These are phyloP conservation scores for Iphiclides podalirius DNA, from an alignment of 2,888 invertebrate species.

Conservation along the genomic window DNA sequence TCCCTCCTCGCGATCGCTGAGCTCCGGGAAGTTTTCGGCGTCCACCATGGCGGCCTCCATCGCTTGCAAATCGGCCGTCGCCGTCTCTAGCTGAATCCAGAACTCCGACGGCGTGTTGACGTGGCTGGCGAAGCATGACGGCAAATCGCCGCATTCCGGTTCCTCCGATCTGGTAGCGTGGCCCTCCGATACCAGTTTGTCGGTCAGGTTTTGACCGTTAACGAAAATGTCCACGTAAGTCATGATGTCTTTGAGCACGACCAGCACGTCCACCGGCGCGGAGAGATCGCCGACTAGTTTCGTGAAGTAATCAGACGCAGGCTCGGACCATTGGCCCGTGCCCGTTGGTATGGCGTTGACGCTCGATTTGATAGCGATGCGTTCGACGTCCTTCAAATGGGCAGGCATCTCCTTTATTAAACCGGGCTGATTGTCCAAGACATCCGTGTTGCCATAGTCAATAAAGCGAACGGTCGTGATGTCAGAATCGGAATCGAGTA, in stretches of 20 bases:
- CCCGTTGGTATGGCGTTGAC: conserved; percentile 84
- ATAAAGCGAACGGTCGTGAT: conserved; percentile 88
- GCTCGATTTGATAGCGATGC: conserved; percentile 82
- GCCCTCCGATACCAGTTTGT: conserved; percentile 80
- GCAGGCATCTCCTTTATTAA: conserved; percentile 82
- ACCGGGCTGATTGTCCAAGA: conserved; percentile 81
- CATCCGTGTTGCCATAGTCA: conserved; percentile 90
- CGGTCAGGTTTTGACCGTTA: conserved; percentile 80
- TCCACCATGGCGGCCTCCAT: conserved; percentile 80
- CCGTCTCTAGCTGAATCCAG: conserved; percentile 88
- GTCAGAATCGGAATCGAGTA: conserved; percentile 88
- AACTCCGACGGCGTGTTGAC: conserved; percentile 87
- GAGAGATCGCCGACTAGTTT: conserved; percentile 72
- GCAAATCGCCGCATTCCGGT: conserved; percentile 71
- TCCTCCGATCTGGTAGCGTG: conserved; percentile 78
- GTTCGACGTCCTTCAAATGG: conserved; percentile 75
- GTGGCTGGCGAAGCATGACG: conserved; percentile 87
- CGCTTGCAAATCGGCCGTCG: conserved; percentile 74
- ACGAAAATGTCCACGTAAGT: conserved; percentile 84
- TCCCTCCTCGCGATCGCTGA: conserved; percentile 69
- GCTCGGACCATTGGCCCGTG: conserved; percentile 83
- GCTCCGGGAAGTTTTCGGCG: conserved; percentile 74
- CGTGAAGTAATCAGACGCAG: conserved; percentile 79
- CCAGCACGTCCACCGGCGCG: conserved; percentile 69
- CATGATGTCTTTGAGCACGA: conserved; percentile 80